These are phyloP conservation scores for Listronotus bonariensis DNA, from an alignment of 1,140 invertebrate species.

Conservation along the genomic window DNA sequence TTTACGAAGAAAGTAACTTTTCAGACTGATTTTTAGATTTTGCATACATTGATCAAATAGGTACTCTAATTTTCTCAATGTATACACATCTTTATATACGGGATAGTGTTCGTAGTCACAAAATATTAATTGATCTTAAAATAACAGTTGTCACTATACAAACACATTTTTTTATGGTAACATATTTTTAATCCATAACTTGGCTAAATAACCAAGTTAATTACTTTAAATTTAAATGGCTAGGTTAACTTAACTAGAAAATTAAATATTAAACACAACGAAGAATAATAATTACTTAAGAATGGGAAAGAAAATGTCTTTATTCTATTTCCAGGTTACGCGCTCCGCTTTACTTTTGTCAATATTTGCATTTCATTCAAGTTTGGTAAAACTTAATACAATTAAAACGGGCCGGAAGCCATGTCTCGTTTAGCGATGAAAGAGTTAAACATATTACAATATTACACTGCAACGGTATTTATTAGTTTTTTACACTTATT, in stretches of 20 bases:
- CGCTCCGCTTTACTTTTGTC: slow-evolving; percentile 22
- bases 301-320: slow-evolving; percentile 25
- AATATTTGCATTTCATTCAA: slow-evolving; percentile 33
- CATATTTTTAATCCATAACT: too few species aligned
- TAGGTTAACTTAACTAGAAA: slow-evolving; percentile 28
- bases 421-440: slow-evolving; percentile 21
- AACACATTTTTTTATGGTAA: too few species aligned
- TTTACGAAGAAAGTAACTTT: too few species aligned
- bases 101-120: too few species aligned
- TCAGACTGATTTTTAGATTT: too few species aligned
- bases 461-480: too few species aligned
- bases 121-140: too few species aligned
- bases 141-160: too few species aligned
- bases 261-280: slow-evolving; percentile 26
- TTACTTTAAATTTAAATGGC: not conserved
- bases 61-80: too few species aligned
- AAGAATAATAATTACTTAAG: slow-evolving; percentile 31
- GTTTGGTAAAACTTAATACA: slow-evolving; percentile 33
- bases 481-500: too few species aligned
- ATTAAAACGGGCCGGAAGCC: slow-evolving; percentile 14
- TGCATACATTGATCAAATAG: too few species aligned
- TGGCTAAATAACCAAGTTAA: not conserved
- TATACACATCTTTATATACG: too few species aligned
- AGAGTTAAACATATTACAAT: slow-evolving; percentile 3
- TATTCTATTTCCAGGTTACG: slow-evolving; percentile 29